Percentiles rank a stretch among this genome's conserved stretches.
Conservation (phyloP, 2,113 vertebrate genomes). For the Carassius carassius region DNA sequence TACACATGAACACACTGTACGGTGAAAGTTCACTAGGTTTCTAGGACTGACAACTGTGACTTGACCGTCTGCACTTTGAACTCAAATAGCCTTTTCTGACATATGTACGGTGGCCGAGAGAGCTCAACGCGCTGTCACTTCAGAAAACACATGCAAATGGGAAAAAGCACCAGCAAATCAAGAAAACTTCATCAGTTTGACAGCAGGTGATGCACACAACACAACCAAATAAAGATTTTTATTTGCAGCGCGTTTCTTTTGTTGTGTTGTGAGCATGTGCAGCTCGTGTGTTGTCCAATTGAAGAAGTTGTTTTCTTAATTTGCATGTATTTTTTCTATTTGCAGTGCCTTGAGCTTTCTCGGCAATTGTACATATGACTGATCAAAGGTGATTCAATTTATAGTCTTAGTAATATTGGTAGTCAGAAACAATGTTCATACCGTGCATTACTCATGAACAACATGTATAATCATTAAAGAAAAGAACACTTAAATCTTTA, state of each 20-base stretch:
- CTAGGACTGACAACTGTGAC: constrained; percentile 18
- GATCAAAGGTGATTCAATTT: not conserved
- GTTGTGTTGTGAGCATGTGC: no score
- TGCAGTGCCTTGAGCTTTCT: no score
- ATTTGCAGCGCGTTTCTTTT: no score
- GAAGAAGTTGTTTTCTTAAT: no score
- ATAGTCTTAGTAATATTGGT: not conserved
- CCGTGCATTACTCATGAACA: not conserved
- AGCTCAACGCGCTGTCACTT: no score
- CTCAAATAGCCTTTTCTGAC: not conserved
- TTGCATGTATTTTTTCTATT: no score
- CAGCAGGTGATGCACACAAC: no score
- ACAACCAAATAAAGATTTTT: no score
- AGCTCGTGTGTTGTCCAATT: no score
- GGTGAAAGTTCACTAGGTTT: constrained; percentile 7
- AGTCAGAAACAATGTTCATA: not conserved
- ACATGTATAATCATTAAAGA: not conserved
- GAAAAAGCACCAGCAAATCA: no score
- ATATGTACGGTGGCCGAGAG: not conserved
- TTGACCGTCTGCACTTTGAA: not conserved
- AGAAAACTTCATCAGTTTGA: no score
- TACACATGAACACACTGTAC: not conserved
- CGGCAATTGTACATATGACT: not conserved
- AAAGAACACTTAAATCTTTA: not conserved
- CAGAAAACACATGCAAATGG: no score